These are phyloP conservation scores for Strigamia crassipes DNA, from an alignment of 2,888 invertebrate genomes.

Conservation along the genomic window DNA sequence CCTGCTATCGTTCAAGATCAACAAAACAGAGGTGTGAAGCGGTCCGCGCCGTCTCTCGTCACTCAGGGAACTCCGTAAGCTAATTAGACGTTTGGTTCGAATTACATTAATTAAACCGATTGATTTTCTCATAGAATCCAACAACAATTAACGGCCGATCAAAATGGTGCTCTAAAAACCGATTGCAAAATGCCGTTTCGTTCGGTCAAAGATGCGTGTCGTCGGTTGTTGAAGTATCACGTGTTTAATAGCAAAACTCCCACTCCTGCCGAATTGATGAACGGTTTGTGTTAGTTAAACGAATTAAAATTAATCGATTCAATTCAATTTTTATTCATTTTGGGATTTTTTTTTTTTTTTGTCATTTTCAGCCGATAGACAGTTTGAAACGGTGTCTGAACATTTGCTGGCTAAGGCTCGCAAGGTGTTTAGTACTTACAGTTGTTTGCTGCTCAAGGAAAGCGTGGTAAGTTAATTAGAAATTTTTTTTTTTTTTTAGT, in stretches of 20 bases:
- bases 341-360: neutral
- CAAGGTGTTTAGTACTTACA: conserved; percentile 74
- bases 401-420: conserved; percentile 72
- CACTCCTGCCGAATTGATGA: conserved; percentile 65
- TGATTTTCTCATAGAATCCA: conserved; percentile 66
- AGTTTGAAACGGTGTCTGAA: conserved; percentile 58
- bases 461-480: conserved; percentile 68
- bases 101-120: neutral
- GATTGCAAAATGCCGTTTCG: conserved; percentile 73
- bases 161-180: conserved; percentile 73
- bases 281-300: conserved; percentile 53
- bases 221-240: conserved; percentile 75
- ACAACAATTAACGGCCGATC: conserved; percentile 74
- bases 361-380: conserved; percentile 53
- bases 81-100: neutral
- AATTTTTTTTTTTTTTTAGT: neutral
- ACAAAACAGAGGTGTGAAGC: conserved; percentile 56
- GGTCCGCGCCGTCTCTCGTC: conserved; percentile 58
- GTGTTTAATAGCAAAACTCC: conserved; percentile 70
- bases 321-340: too few relatives aligned
- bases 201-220: conserved; percentile 70
- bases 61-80: conserved; percentile 51
- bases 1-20: conserved; percentile 44
- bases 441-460: conserved; percentile 73
- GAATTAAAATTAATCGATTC: too few relatives aligned